These are phyloP conservation scores for Sinosuthora webbiana DNA, from an alignment of 2,113 vertebrate genomes.

Conservation along the genomic window DNA sequence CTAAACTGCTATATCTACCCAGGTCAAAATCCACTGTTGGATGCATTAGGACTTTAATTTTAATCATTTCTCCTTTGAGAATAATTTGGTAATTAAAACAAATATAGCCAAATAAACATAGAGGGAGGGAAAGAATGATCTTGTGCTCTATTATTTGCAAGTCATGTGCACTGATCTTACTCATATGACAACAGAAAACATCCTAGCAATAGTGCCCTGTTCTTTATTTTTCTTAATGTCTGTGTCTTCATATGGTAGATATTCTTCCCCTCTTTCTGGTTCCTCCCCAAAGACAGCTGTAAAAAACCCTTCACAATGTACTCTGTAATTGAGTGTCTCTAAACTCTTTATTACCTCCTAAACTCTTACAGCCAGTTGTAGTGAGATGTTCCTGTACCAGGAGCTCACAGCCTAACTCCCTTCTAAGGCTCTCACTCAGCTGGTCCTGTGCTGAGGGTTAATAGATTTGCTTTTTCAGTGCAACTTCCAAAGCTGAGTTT, in stretches of 20 bases:
- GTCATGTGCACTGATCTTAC: neutral
- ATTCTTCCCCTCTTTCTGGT: neutral
- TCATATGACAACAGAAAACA: neutral
- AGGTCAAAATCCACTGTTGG: neutral
- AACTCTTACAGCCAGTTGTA: neutral
- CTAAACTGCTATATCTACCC: neutral
- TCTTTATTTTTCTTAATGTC: neutral
- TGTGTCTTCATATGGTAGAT: neutral
- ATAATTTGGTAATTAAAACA: neutral
- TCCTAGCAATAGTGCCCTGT: neutral
- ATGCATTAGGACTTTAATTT: neutral
- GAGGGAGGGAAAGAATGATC: neutral
- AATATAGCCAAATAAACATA: neutral
- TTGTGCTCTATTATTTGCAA: neutral
- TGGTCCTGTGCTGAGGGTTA: neutral
- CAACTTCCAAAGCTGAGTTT: neutral
- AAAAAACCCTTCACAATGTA: neutral
- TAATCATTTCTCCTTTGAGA: neutral
- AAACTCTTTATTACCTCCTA: neutral
- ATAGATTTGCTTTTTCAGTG: neutral
- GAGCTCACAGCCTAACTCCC: neutral
- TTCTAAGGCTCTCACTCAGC: neutral
- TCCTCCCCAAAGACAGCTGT: neutral
- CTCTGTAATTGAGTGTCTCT: neutral
- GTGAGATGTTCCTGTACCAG: neutral